Conservation (phyloP, 2,797 vertebrate species). For the Australoheros facetus region DNA sequence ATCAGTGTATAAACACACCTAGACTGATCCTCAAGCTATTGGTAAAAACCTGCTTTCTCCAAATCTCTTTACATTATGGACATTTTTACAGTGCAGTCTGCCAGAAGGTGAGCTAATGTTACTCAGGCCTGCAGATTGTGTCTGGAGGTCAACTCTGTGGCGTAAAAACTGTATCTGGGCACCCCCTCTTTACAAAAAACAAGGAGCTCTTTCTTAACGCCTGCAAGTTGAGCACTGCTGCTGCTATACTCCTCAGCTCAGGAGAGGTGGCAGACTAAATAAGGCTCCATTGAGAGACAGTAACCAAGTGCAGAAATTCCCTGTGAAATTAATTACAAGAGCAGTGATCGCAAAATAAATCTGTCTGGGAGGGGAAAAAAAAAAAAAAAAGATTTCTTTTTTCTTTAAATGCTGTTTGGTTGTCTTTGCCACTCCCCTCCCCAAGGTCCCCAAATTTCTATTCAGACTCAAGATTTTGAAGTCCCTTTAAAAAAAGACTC, state of each 20-base stretch:
- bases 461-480: conserved; percentile 24
- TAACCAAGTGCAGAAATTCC: conserved; percentile 62
- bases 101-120: not conserved
- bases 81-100: not conserved
- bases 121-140: conserved; percentile 4
- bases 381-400: not conserved
- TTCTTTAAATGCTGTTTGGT: conserved; percentile 14
- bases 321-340: conserved; percentile 72
- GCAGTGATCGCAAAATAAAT: conserved; percentile 51
- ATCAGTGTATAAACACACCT: too few species aligned
- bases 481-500: not conserved
- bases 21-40: not conserved
- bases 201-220: conserved; percentile 63
- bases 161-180: conserved; percentile 33
- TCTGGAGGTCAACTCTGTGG: conserved; percentile 26
- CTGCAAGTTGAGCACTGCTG: conserved; percentile 21
- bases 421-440: conserved; percentile 38
- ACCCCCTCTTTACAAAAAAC: conserved; percentile 38
- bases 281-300: conserved; percentile 51
- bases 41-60: not conserved
- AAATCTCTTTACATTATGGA: not conserved
- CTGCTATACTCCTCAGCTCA: conserved; percentile 26
- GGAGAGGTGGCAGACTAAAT: conserved; percentile 59
- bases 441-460: conserved; percentile 18
- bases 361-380: conserved; percentile 18